A percentile compares a stretch with the other conserved stretches of the same genome.
Evolutionary conservation across 2,888 invertebrate genomes (phyloP).

Genomic region (Ptilodon capucinus): DNA sequence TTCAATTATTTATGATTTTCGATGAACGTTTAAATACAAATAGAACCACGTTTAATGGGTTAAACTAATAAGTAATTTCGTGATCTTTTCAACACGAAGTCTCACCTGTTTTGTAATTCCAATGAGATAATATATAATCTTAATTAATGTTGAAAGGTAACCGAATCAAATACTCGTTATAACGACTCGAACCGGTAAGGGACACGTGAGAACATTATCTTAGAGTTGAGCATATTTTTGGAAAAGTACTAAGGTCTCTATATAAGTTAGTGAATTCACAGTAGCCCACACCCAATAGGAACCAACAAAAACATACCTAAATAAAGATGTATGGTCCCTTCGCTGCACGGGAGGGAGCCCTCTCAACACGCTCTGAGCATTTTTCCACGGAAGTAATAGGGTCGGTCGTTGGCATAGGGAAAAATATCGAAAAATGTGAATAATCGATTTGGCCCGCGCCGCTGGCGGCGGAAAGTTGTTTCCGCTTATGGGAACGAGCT

Average conservation of each 20-base stretch:
- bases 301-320: not conserved
- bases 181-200: not conserved
- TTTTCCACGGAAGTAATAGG: slow-evolving; percentile 3
- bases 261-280: not conserved
- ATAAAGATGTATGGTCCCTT: not conserved
- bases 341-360: not conserved
- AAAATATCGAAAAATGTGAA: slow-evolving; percentile 10
- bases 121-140: not conserved
- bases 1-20: not conserved
- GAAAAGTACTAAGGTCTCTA: not conserved
- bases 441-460: slow-evolving; percentile 6
- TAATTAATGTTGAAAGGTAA: not conserved
- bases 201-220: not conserved
- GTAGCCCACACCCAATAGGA: not conserved
- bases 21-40: not conserved
- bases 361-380: not conserved
- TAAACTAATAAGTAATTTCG: not conserved
- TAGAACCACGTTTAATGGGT: too few species aligned
- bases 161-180: not conserved
- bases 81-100: not conserved
- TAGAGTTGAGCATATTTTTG: not conserved
- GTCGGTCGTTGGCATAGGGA: slow-evolving; percentile 11
- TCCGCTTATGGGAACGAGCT: slow-evolving; percentile 10
- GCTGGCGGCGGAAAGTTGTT: slow-evolving; percentile 10
- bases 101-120: not conserved